A percentile compares a stretch with the other conserved stretches of the same genome.
These are phyloP conservation scores for Crossaster papposus DNA, from an alignment of 53 echinoderm and acorn worm species.

Conservation along the genomic window DNA sequence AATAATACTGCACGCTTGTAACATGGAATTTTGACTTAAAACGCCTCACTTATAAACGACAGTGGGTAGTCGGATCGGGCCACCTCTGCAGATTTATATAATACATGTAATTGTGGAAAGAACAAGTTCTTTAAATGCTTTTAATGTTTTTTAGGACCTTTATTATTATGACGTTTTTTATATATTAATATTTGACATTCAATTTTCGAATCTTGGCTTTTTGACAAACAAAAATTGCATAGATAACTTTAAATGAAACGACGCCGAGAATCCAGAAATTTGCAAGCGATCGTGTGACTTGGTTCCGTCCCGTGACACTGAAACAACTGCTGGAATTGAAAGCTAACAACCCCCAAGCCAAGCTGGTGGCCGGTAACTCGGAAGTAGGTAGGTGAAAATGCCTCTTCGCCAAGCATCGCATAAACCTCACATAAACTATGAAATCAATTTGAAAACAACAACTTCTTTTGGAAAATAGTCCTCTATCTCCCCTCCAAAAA, in stretches of 20 bases:
- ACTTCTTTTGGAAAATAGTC: too few species aligned
- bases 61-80: too few species aligned
- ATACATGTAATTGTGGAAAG: too few species aligned
- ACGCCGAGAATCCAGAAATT: slow-evolving; percentile 48
- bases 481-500: too few species aligned
- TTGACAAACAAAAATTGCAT: not conserved
- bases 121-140: too few species aligned
- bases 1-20: too few species aligned
- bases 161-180: not conserved
- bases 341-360: slow-evolving; percentile 71
- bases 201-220: not conserved
- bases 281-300: slow-evolving; percentile 67
- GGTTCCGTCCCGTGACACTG: slow-evolving; percentile 79
- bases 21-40: too few species aligned
- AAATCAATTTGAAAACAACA: too few species aligned
- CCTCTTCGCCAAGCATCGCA: not conserved
- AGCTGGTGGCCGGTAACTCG: slow-evolving; percentile 85
- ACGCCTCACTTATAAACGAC: too few species aligned
- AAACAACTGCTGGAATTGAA: slow-evolving; percentile 75
- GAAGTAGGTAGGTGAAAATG: slow-evolving; percentile 75
- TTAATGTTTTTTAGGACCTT: too few species aligned
- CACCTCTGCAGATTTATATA: too few species aligned
- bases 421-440: too few species aligned
- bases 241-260: slow-evolving; percentile 5
- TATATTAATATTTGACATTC: not conserved